These are phyloP conservation scores for Epinephelus malabaricus DNA, from an alignment of 2,797 vertebrate genomes.

Conservation along the genomic window DNA sequence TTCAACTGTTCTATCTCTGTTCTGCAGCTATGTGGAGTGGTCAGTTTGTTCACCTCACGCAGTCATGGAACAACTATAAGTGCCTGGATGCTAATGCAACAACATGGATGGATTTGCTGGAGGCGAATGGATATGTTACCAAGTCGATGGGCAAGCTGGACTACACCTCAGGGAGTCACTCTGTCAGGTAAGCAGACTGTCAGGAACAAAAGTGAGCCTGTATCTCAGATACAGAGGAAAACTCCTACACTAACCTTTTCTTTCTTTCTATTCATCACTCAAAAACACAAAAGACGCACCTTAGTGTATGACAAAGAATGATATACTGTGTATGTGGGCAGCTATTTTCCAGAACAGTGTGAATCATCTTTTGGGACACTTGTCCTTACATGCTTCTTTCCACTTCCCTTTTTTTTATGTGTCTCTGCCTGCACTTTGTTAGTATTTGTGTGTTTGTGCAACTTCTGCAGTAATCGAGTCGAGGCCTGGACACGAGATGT, in stretches of 20 bases:
- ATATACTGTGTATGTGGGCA: slow-evolving; percentile 7
- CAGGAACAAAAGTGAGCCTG: not conserved
- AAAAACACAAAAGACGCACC: not conserved
- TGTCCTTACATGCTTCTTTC: slow-evolving; percentile 12
- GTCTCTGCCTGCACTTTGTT: not conserved
- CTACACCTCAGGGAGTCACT: slow-evolving; percentile 94
- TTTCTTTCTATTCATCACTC: not conserved
- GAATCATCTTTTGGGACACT: slow-evolving; percentile 20
- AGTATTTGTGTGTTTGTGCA: slow-evolving; percentile 19
- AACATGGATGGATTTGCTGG: slow-evolving; percentile 96
- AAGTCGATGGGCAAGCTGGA: slow-evolving; percentile 94
- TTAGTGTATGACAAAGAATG: not conserved
- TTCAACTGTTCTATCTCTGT: not conserved
- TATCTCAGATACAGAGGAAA: not conserved
- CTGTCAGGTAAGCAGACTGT: slow-evolving; percentile 89
- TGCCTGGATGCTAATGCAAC: slow-evolving; percentile 90
- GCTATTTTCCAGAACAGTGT: slow-evolving; percentile 9
- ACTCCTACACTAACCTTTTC: not conserved
- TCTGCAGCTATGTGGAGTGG: slow-evolving; percentile 96
- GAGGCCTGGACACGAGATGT: slow-evolving; percentile 98
- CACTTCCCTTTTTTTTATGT: slow-evolving; percentile 23
- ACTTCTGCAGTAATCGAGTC: slow-evolving; percentile 90
- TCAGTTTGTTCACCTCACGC: slow-evolving; percentile 93
- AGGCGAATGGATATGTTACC: slow-evolving; percentile 89
- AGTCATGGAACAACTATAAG: slow-evolving; percentile 99